Base-by-base conservation (phyloP, 2,113 vertebrate genomes). In the Procapra przewalskii region DNA sequence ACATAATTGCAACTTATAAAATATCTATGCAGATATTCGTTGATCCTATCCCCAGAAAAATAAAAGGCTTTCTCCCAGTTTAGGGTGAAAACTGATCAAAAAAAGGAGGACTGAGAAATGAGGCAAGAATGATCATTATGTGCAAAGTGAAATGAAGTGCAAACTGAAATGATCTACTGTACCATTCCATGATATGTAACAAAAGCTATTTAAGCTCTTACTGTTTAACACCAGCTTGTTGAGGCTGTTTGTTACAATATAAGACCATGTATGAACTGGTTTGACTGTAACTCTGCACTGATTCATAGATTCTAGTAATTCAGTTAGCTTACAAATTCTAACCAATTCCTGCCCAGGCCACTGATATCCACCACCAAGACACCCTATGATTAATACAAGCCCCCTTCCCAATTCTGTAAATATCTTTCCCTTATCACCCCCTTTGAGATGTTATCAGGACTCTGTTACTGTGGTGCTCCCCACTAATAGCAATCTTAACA, bases 261-360 rank as follows among this genome's bases (percentile, higher is more conserved):
- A 93, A 82, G 59, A 83, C 87, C 45, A 55, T 19, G 89, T 33
- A 40, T 57, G 48, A 89, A 86, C n/a, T 21, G 13, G 27, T 79
- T 79, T 93, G 31, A 62, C 13, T 90, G 10, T 94, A 81, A 94
- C 45, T 86, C 75, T 96, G 7, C 36, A 48, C 36, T 85, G 50
- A 85, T 15, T 54, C 31, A 57, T 36, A 14, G 54, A 11, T 82
- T 86, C 25, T 90, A 82, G 48, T 21, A 92, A 52, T 75, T 97
- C 33, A 43, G 10, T n/a, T 90, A 90, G 25, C 86, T 64, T 90
- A 86, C 12, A 97, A 59, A 92, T 96, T 92, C 48, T 86, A 85
- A 81, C 29, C n/a, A 90, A 13, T 81, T 25, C 55, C 43, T 96
- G 23, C n/a, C n/a, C 21, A 67, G n/a, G 29, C 25, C 75, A 48